These are phyloP conservation scores for Camponotus vicinus DNA, from an alignment of 1,140 invertebrate species.

Conservation along the genomic window DNA sequence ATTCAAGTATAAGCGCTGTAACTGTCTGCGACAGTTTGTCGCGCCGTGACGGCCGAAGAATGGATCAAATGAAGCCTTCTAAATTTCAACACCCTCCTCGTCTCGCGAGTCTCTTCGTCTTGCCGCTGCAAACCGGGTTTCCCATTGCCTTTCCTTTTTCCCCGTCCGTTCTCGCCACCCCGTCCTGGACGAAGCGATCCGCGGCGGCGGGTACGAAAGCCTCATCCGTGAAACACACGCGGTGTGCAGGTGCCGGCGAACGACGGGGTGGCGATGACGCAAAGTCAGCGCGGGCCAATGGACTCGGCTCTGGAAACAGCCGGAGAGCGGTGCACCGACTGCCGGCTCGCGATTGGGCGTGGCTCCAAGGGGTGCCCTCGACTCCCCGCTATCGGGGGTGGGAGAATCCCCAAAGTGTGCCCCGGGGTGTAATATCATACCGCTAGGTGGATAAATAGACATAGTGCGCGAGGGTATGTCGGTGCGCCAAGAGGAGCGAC, in stretches of 20 bases:
- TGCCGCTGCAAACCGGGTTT: slow-evolving; percentile 7
- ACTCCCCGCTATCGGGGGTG: slow-evolving; percentile 44
- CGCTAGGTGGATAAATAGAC: slow-evolving; percentile 85
- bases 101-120: slow-evolving; percentile 53
- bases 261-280: slow-evolving; percentile 78
- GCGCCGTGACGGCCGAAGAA: slow-evolving; percentile 77
- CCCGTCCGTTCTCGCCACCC: background rate
- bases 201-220: slow-evolving; percentile 55
- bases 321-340: slow-evolving; percentile 75
- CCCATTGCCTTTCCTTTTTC: slow-evolving; percentile 1
- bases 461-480: slow-evolving; percentile 76
- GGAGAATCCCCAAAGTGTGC: slow-evolving; percentile 78
- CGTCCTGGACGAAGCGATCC: slow-evolving; percentile 37
- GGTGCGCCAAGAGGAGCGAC: slow-evolving; percentile 58
- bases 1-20: slow-evolving; percentile 67
- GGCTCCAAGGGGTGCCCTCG: slow-evolving; percentile 69
- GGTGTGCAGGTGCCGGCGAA: slow-evolving; percentile 69
- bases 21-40: slow-evolving; percentile 62
- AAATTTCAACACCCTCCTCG: slow-evolving; percentile 83
- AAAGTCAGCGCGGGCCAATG: slow-evolving; percentile 84
- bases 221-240: slow-evolving; percentile 75
- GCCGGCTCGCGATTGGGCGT: slow-evolving; percentile 81
- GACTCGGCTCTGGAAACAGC: slow-evolving; percentile 77
- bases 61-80: slow-evolving; percentile 84
- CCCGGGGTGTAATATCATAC: slow-evolving; percentile 85